A percentile compares a stretch with the other conserved stretches of the same genome.
phyloP scores from a whole-genome alignment of 2,797 vertebrate species.

The Poeciliopsis infans region DNA sequence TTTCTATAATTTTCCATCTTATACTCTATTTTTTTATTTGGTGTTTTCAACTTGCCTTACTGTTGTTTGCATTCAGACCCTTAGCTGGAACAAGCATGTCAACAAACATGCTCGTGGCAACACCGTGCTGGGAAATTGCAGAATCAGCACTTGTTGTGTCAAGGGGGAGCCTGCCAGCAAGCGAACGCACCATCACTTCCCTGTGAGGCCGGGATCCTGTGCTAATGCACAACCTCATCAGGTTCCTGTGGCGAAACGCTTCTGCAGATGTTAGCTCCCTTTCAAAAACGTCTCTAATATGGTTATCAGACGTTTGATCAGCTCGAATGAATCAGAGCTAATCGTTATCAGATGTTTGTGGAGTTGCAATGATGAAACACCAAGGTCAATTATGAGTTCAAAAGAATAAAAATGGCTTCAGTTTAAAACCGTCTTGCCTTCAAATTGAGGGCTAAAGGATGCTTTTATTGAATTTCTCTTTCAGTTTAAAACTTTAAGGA shows the following conservation, averaged over 20 bases:
- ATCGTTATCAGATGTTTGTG: slow-evolving; percentile 40
- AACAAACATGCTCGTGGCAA: slow-evolving; percentile 42
- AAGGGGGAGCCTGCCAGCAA: slow-evolving; percentile 49
- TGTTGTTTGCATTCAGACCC: slow-evolving; percentile 22
- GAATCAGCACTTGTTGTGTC: slow-evolving; percentile 62
- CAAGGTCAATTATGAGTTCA: slow-evolving; percentile 6
- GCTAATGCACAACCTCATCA: slow-evolving; percentile 52
- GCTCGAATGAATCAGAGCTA: slow-evolving; percentile 29
- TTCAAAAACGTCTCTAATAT: slow-evolving; percentile 43
- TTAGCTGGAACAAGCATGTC: slow-evolving; percentile 23
- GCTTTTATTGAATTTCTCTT: background rate
- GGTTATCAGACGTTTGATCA: slow-evolving; percentile 35
- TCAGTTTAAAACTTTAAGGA: background rate
- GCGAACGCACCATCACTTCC: slow-evolving; percentile 53
- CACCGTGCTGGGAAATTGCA: slow-evolving; percentile 62
- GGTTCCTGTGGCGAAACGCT: slow-evolving; percentile 32
- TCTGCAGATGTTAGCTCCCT: slow-evolving; percentile 43
- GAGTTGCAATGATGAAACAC: slow-evolving; percentile 4
- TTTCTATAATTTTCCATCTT: background rate
- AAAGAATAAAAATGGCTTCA: slow-evolving; percentile 5
- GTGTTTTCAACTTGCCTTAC: background rate
- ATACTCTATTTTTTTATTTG: background rate
- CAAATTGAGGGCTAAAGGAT: background rate
- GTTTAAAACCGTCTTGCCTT: background rate
- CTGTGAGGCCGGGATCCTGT: slow-evolving; percentile 32